Base-by-base conservation (phyloP, 1,140 invertebrate genomes). In the Nomia melanderi region DNA sequence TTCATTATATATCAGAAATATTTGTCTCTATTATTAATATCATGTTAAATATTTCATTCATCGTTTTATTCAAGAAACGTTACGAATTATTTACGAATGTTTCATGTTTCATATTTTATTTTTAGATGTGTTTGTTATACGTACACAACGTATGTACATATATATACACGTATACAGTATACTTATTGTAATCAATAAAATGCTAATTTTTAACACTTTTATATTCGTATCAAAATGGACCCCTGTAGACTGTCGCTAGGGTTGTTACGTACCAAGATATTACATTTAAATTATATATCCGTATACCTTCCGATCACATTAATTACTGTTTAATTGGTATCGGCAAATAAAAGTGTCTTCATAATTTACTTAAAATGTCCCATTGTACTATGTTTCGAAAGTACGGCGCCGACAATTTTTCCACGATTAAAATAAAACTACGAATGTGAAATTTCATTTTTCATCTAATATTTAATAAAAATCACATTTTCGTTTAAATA, bases 191-290 rank as follows among this genome's bases (percentile, higher is more conserved):
- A 92, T 92, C 92, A 91, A 92, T 92, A 92, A 92, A 92, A 91
- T 91, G 92, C 91, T 92, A 92, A 92, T 92, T 92, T 91, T 92
- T 92, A 89, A 89, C 88, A 90, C 88, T 91, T 90, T 90, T 90
- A 85, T 81, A 86, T 84, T 84, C 75, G 73, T 78, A 81, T 71
- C 79, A 87, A 86, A 88, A 86, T 86, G 84, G 77, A 81, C 77
- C 64, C 77, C 50, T 65, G 17, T 23, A n/a, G 47, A 7, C n/a
- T 1, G n/a, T 50, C n/a, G 17, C 6, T 50, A 50, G 20, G 20
- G n/a, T n/a, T 7, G n/a, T 50, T n/a, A n/a, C 47, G 20, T 39
- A 39, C 11, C 36, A 44, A 41, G 12, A 36, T 20, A 54, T 62
- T 50, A 36, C 41, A 36, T 60, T 17, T 2, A 5, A 44, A 9